Evolutionary conservation across 2,113 vertebrate genomes (phyloP).

Genomic region (Peromyscus polionotus): DNA sequence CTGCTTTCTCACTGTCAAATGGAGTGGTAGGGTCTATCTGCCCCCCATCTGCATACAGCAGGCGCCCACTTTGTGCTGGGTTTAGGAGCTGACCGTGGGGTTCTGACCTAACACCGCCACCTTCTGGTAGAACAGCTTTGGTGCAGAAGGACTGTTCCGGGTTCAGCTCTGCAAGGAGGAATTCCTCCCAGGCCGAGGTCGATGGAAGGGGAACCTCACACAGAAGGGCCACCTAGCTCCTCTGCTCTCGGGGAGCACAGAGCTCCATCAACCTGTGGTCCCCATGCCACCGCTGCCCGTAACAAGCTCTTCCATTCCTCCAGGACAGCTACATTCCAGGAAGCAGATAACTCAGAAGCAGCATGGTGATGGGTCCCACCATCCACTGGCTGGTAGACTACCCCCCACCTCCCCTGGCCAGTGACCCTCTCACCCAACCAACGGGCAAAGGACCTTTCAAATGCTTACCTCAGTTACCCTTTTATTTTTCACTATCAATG

Average conservation of each 20-base stretch:
- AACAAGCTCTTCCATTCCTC: not conserved
- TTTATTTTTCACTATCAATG: not conserved
- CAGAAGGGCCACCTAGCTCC: too few species aligned
- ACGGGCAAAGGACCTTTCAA: not conserved
- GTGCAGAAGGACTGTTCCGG: not conserved
- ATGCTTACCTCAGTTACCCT: not conserved
- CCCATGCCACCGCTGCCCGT: not conserved
- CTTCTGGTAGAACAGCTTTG: constrained; percentile 69
- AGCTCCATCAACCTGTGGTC: not conserved
- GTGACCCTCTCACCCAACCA: too few species aligned
- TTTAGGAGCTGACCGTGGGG: not conserved
- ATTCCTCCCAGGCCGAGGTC: not conserved
- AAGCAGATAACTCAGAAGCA: not conserved
- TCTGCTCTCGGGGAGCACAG: not conserved
- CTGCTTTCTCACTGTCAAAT: not conserved
- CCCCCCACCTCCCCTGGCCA: too few species aligned
- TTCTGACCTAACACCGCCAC: constrained; percentile 76
- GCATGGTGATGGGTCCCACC: not conserved
- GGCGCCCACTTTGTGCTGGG: not conserved
- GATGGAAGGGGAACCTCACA: not conserved
- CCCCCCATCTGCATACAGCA: not conserved
- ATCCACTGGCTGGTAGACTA: not conserved
- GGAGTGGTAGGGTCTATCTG: not conserved
- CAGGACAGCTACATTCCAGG: not conserved
- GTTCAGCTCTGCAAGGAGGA: not conserved